A percentile compares a stretch with the other conserved stretches of the same genome.
phyloP scores from a whole-genome alignment of 2,888 invertebrate genomes.

The Mesoligia furuncula region DNA sequence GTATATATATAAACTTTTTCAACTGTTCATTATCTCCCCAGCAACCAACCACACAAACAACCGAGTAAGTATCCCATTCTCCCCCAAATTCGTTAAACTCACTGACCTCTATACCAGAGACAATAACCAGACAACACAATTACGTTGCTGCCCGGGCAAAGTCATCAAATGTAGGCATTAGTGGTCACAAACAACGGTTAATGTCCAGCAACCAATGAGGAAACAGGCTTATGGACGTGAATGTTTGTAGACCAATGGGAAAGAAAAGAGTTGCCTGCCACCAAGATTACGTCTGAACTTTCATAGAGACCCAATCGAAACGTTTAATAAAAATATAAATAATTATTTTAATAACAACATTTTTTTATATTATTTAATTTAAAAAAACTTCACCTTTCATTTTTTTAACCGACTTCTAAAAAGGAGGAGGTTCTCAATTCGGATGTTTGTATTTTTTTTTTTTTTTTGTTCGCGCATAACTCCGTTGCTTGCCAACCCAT shows the following conservation, averaged over 20 bases:
- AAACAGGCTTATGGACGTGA: background rate
- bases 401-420: too few species aligned
- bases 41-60: background rate
- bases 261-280: too few species aligned
- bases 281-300: background rate
- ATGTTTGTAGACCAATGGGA: background rate
- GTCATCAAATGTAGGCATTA: slow-evolving; percentile 32
- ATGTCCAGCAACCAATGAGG: slow-evolving; percentile 18
- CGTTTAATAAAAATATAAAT: too few species aligned
- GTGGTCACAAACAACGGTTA: slow-evolving; percentile 21
- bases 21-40: slow-evolving; percentile 1
- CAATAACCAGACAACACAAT: slow-evolving; percentile 36
- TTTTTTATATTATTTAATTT: too few species aligned
- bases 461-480: too few species aligned
- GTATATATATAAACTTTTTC: background rate
- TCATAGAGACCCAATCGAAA: background rate
- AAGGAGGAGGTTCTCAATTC: too few species aligned
- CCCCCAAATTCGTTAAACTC: slow-evolving; percentile 33
- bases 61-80: slow-evolving; percentile 30
- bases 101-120: slow-evolving; percentile 24
- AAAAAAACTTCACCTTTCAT: too few species aligned
- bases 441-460: too few species aligned
- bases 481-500: too few species aligned
- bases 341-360: too few species aligned
- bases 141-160: slow-evolving; percentile 9